These are phyloP conservation scores for Epinotia brunnichana DNA, from an alignment of 2,888 invertebrate species.

Conservation along the genomic window DNA sequence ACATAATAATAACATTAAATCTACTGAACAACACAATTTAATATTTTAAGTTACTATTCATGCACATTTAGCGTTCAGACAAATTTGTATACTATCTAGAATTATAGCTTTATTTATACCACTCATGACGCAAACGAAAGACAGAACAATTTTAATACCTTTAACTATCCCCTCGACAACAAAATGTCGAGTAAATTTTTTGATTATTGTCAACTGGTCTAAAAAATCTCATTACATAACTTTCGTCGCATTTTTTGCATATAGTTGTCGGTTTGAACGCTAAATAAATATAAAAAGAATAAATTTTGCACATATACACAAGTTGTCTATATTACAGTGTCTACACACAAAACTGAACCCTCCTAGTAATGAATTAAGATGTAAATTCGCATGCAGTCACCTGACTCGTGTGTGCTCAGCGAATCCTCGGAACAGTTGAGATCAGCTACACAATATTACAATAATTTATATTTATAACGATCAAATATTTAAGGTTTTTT, in stretches of 20 bases:
- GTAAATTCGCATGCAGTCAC: conserved; percentile 82
- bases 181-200: too few relatives aligned
- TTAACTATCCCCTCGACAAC: too few relatives aligned
- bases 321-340: conserved; percentile 42
- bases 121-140: too few relatives aligned
- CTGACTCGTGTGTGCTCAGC: conserved; percentile 91
- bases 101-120: too few relatives aligned
- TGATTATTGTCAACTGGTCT: too few relatives aligned
- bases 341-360: conserved; percentile 62
- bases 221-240: too few relatives aligned
- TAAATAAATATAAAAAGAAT: conserved; percentile 40
- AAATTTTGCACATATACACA: conserved; percentile 34
- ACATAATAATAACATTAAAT: not conserved
- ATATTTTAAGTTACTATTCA: conserved; percentile 19
- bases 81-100: not conserved
- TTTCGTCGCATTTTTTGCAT: too few relatives aligned
- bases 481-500: not conserved
- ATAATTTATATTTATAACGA: conserved; percentile 42
- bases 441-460: conserved; percentile 83
- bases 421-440: conserved; percentile 92
- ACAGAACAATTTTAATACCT: not conserved
- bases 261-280: not conserved
- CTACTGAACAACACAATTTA: conserved; percentile 38
- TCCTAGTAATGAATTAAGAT: conserved; percentile 51
- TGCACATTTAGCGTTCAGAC: conserved; percentile 19